Base-by-base conservation (phyloP, 1,140 invertebrate species). In the Lutraria rhynchaena region DNA sequence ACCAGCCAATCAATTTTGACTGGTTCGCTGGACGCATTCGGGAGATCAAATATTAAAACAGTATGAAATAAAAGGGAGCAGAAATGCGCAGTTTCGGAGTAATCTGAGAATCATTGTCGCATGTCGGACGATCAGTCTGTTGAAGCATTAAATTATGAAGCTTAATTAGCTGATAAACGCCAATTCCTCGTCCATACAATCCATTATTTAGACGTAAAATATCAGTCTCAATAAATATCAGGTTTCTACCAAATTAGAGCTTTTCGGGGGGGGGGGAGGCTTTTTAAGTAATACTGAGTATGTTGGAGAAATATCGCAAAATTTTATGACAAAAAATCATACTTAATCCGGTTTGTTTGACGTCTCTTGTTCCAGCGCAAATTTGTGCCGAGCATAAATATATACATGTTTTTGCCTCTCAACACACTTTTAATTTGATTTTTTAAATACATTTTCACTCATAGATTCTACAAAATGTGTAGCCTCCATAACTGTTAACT, bases 131-230 rank as follows among this genome's bases (percentile, higher is more conserved):
- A 53, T 46, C 44, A 37, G 61, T 44, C 31, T 33, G 19, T 35
- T 37, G 51, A 57, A 44, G 65, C 37, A 58, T 29, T 63, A 70
- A 69, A 70, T 49, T 69, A 70, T 58, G 29, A 41, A 29, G 17
- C 63, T 55, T 80, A 58, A 80, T 80, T 80, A 80, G 76, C 63
- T 31, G 61, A 60, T 69, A 69, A 80, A 80, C 35, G 65, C 22
- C 51, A 58, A 24, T 46, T 46, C n/a, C 37, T 41, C 51, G 27
- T n/a, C 55, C 33, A 29, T 29, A 31, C 73, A 41, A 15, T 22
- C 35, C 57, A 75, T 75, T 75, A 75, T 49, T 22, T n/a, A 24
- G n/a, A 19, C 19, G 55, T 58, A 5, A 74, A 37, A 44, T 60
- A 57, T 69, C 65, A 65, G 44, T 80, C 41, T 33, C 41, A 33